Conservation (phyloP, 2,113 vertebrate species). For the Heptranchias perlo region DNA sequence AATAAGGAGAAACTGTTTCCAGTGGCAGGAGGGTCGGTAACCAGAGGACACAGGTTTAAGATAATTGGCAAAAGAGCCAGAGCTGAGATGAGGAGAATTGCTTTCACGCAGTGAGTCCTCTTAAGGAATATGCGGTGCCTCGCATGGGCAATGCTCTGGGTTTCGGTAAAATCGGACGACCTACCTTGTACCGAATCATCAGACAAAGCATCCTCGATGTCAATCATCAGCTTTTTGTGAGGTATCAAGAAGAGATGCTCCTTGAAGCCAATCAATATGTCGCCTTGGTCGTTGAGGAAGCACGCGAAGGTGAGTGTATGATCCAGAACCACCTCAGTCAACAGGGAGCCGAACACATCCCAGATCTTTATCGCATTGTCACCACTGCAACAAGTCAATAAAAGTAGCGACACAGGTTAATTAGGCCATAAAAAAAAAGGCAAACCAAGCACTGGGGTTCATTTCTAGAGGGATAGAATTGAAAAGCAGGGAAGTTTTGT, state of each 20-base stretch:
- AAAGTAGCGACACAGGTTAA: conserved; percentile 30
- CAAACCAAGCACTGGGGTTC: conserved; percentile 41
- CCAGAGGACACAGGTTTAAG: too few species aligned
- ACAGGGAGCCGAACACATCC: conserved; percentile 45
- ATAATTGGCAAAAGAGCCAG: too few species aligned
- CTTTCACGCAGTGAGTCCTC: too few species aligned
- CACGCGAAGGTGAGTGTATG: conserved; percentile 39
- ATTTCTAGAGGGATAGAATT: neutral
- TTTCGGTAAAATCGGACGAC: neutral
- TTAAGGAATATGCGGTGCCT: neutral
- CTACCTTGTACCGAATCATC: conserved; percentile 37
- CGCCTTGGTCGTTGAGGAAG: conserved; percentile 44
- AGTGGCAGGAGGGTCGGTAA: too few species aligned
- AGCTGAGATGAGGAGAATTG: too few species aligned
- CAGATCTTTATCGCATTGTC: conserved; percentile 44
- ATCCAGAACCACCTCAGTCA: conserved; percentile 47
- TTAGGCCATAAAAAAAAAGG: conserved; percentile 41
- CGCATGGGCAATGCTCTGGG: neutral
- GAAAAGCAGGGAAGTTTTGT: neutral
- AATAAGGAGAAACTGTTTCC: too few species aligned
- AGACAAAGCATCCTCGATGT: conserved; percentile 30
- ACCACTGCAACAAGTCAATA: conserved; percentile 42
- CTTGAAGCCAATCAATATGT: conserved; percentile 45
- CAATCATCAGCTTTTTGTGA: conserved; percentile 40
- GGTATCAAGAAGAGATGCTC: conserved; percentile 43